Evolutionary conservation across 2,797 vertebrate genomes (phyloP).

Genomic region (Sebastiscus albofasciatus): DNA sequence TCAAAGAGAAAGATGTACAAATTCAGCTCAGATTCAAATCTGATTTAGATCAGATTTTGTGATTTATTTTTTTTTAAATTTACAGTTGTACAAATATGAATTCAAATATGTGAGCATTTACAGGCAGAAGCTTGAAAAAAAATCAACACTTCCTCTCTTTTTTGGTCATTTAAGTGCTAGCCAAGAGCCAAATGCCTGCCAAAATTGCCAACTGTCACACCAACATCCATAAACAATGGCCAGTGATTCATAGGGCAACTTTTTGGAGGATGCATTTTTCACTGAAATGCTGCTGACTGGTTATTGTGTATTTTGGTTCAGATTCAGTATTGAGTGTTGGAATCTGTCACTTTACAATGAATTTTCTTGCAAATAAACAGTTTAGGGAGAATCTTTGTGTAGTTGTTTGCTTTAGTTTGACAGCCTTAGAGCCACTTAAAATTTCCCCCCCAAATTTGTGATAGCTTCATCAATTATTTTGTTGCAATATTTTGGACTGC

Average conservation of each 20-base stretch:
- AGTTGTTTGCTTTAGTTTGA: neutral
- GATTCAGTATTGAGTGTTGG: neutral
- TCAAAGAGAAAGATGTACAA: neutral
- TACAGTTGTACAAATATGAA: neutral
- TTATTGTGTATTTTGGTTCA: neutral
- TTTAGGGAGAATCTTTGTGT: neutral
- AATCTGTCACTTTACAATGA: neutral
- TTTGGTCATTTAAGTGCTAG: neutral
- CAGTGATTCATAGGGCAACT: slow-evolving; percentile 12
- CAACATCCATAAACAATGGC: neutral
- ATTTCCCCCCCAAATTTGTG: neutral
- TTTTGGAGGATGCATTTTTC: neutral
- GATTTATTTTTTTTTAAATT: neutral
- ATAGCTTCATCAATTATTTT: neutral
- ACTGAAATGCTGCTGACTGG: slow-evolving; percentile 11
- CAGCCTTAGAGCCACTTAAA: neutral
- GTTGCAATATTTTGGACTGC: neutral
- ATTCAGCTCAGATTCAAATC: neutral
- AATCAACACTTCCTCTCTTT: neutral
- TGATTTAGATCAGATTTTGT: neutral
- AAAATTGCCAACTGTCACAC: neutral
- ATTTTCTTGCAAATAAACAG: neutral
- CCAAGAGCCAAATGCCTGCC: neutral
- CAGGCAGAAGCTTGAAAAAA: neutral
- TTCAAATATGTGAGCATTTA: neutral